Evolutionary conservation across 1,140 invertebrate genomes (phyloP), one percentile per base, ranked within the genome.

Genomic region (Aphaenogaster rudis): DNA sequence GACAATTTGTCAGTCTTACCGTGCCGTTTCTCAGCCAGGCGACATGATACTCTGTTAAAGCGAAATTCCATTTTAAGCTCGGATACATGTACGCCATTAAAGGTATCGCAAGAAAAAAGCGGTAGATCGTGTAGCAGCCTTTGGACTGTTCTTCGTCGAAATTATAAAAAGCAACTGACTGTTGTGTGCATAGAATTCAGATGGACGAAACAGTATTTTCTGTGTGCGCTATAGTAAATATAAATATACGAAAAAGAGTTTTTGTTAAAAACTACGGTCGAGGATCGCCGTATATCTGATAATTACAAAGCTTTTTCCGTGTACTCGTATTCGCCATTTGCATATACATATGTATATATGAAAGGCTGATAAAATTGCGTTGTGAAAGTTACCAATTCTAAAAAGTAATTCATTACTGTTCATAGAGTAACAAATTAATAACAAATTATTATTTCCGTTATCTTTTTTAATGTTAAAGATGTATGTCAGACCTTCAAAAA

Each of bases 1-100:
- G 86, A 89, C 96, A 97, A 36, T 93, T 93, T 54, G 88, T 93
- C 63, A 91, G 88, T 63, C 93, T 88, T 52, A 95, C 92, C 1
- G 45, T 81, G 0, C 92, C 94, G 13, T 86, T 61, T 74, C 17
- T 85, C 42, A 90, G 11, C 90, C 90, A 93, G n/a, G 86, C 88
- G 17, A 93, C 89, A 36, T 92, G 64, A 42, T 94, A 94, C 28
- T 86, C 93, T 94, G 45, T 50, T 39, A 84, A 74, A 84, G 11
- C 3, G 28, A 84, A 36, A 33, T 63, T 42, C 48, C 48, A 74
- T 21, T 28, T 54, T 42, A 54, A 69, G 36, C 5, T 42, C 7
- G 17, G 15, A 39, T 39, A 45, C 15, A 45, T 7, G n/a, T 17
- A 61, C 3, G 4, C 17, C n/a, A 11, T 8, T 45, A 78, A 61